A percentile compares a stretch with the other conserved stretches of the same genome.
These are phyloP conservation scores for Spicauda simplicius DNA, from an alignment of 2,888 invertebrate species.

Conservation along the genomic window DNA sequence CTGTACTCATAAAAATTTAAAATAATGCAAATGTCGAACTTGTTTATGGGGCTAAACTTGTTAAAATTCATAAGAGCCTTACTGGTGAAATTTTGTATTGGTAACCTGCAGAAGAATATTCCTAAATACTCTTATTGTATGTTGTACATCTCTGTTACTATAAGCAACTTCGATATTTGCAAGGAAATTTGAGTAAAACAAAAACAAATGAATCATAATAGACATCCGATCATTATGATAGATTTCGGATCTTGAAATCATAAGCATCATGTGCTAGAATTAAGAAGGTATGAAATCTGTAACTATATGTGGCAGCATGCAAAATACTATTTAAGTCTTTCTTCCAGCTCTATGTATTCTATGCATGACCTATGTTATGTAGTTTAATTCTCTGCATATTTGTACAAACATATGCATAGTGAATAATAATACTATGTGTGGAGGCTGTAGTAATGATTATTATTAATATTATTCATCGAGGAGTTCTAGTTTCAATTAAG, in stretches of 20 bases:
- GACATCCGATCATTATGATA: not conserved
- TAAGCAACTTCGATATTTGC: not conserved
- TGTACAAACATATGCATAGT: not conserved
- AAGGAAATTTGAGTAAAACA: not conserved
- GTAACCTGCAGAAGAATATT: not conserved
- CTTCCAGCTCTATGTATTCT: not conserved
- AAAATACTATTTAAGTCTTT: not conserved
- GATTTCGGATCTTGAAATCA: not conserved
- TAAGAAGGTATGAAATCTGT: conserved; percentile 4
- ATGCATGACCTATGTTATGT: not conserved
- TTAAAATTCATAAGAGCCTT: not conserved
- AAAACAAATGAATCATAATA: not conserved
- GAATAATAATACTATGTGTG: not conserved
- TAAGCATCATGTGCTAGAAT: not conserved
- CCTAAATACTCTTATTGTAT: not conserved
- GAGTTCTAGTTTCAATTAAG: no score
- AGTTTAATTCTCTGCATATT: not conserved
- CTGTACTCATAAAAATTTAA: conserved; percentile 3
- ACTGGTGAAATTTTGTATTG: not conserved
- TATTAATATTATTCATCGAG: no score
- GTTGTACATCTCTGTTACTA: not conserved
- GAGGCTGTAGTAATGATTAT: no score
- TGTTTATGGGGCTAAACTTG: not conserved
- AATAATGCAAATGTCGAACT: not conserved
- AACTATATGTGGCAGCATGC: conserved; percentile 3